Base-by-base conservation (phyloP, 2,797 vertebrate genomes). In the Poecilia gillii region DNA sequence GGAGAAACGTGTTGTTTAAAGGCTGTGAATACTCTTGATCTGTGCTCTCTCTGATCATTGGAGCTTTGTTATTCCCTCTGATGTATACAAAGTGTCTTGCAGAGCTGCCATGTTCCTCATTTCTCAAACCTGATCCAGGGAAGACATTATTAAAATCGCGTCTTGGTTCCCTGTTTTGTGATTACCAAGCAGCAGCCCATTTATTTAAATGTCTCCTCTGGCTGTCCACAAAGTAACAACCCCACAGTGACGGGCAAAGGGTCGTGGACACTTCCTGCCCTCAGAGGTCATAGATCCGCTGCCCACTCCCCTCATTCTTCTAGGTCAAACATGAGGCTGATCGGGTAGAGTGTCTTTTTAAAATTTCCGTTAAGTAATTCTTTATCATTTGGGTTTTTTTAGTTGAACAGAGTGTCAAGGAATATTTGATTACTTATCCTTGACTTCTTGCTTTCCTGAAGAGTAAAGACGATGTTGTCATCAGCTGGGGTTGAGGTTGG, bases 241-340 rank as follows among this genome's bases (percentile, higher is more conserved):
- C 88, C 84, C 87, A 72, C 79, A 53, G 80, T 78, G 84, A 77
- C 80, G 79, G 78, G 47, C 84, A 84, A 79, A 85, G 81, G 84
- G 92, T 89, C 90, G 81, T 77, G 59, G 45, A 70, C 84, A 76
- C 79, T 84, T 90, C 76, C 78, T 73, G 18, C 49, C 77, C 55
- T 84, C 76, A 25, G 74, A 86, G 85, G 79, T 88, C 70, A 77
- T 64, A 79, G 73, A 72, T 79, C 36, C 68, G 62, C 75, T 45
- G 43, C 75, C 53, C 71, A 82, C 86, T 86, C 88, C 86, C 88
- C 83, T 74, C 71, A 12, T 46, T 82, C 77, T 49, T 1, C 82
- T 84, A 87, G 80, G 81, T 88, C 89, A 74, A 57, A 45, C 62
- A 75, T 8, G 64, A 74, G 70, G 76, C 79, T 25, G 64, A 28